Base-by-base conservation (phyloP, 2,888 invertebrate species). In the Eupithecia tripunctaria region DNA sequence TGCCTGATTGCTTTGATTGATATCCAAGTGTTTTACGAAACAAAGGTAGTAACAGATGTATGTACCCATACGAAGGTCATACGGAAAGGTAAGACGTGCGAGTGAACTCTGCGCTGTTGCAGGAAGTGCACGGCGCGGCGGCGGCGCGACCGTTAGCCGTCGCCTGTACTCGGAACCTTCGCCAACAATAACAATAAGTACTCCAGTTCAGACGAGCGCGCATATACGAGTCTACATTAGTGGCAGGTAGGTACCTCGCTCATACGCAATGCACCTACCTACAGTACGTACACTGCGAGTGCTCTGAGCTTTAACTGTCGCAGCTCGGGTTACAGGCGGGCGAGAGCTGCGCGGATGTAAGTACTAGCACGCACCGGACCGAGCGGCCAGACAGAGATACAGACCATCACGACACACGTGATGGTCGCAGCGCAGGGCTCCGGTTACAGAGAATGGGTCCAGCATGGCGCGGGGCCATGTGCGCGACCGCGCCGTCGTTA, bases 401-500 rank as follows among this genome's bases (percentile, higher is more conserved):
- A 15, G 41, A 4, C 1, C n/a, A n/a, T n/a, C n/a, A n/a, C n/a
- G n/a, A n/a, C n/a, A n/a, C n/a, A n/a, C 38, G 14, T 15, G 15
- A 18, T 6, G 41, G 15, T 3, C 41, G 41, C 15, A 3, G 1
- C 15, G 41, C 41, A 2, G 43, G 43, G 59, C 59, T 79, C 77
- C 78, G 77, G 79, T 81, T 79, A 81, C 80, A 70, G 68, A 67
- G 43, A n/a, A 43, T n/a, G 8, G 43, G 43, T n/a, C 7, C 43
- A 18, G 43, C 43, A 43, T 43, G 41, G 70, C 15, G 21, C n/a
- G 66, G 43, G 70, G 71, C 73, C 73, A 68, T 65, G 69, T 71
- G 66, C 43, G 38, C 65, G 62, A 7, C 41, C 14, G 14, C 51
- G 6, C 56, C n/a, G 56, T n/a, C 21, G 12, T 15, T 27, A 14